phyloP scores from a whole-genome alignment of 2,888 invertebrate species.

The Odontomyia ornata region DNA sequence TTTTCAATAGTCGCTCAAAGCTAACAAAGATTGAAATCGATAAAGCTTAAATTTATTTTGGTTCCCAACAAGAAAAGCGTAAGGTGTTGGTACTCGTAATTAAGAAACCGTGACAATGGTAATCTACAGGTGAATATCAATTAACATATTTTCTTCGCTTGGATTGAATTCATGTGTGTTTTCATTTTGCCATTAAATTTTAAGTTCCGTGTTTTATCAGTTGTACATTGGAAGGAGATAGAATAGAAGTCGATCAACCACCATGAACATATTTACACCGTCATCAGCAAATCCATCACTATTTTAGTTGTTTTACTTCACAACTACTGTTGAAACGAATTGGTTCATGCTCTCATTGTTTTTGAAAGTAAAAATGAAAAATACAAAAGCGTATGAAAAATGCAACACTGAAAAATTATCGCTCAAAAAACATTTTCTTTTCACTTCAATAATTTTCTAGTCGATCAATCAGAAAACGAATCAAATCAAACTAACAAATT shows the following conservation, averaged over 20 bases:
- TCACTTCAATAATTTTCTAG: background rate
- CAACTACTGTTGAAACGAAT: constrained; percentile 3
- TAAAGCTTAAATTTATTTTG: no score
- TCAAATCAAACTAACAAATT: constrained; percentile 14
- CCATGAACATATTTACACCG: constrained; percentile 30
- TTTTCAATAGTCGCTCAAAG: background rate
- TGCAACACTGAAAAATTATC: constrained; percentile 29
- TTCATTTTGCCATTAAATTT: constrained; percentile 14
- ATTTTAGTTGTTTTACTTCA: constrained; percentile 42
- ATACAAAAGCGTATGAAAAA: constrained; percentile 28
- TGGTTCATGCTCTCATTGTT: constrained; percentile 20
- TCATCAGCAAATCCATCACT: constrained; percentile 21
- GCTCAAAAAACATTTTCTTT: constrained; percentile 23
- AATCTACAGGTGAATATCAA: constrained; percentile 45
- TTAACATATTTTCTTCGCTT: background rate
- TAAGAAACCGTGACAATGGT: constrained; percentile 48
- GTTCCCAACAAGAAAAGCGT: no score
- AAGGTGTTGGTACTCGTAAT: no score
- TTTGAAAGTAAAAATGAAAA: background rate
- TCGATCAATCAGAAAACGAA: constrained; percentile 14
- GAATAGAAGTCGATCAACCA: constrained; percentile 9
- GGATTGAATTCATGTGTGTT: background rate
- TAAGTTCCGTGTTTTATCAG: background rate
- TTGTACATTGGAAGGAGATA: background rate
- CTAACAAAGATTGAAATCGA: no score